Base-by-base conservation (phyloP, 1,140 invertebrate species). In the Drosophila serrata region DNA sequence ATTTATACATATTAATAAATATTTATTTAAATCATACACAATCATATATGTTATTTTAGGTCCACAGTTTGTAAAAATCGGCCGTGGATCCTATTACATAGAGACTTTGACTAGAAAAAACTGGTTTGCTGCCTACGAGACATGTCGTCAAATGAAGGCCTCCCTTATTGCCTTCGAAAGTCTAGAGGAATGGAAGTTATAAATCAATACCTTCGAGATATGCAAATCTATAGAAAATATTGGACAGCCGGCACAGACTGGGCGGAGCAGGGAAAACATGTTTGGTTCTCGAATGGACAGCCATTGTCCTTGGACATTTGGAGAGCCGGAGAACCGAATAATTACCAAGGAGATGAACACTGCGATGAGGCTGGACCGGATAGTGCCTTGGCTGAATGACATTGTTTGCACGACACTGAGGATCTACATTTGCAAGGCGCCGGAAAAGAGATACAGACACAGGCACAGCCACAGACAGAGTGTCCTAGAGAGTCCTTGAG, bases 91-190 rank as follows among this genome's bases (percentile, higher is more conserved):
- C 8, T 59, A 45, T 19, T 59, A 45, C 17, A 45, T 59, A 15
- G 53, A 56, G 15, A 55, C 51, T n/a, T 13, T n/a, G 7, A 6
- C 15, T 22, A 13, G 19, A 8, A 45, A 58, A 29, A 58, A 43
- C 39, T 58, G 56, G 56, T 58, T 58, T 39, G 37, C 35, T 17
- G 56, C 56, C 56, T 59, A 45, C 27, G 27, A 59, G 27, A 15
- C 39, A 1, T 59, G 56, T 22, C 39, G 39, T 3, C 24, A 19
- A 15, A 59, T 59, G 27, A 19, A 29, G 13, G 56, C 56, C 11
- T 27, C 24, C 24, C 27, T 59, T 8, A 45, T 59, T 6, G 40
- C 27, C n/a, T 59, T 59, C 3, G 39, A 45, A 15, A 45, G n/a
- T 17, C 4, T 59, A 1, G 39, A 45, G 13, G 56, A 59, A 22